Conservation (phyloP, 2,888 invertebrate species). For the Agrypnus murinus region DNA sequence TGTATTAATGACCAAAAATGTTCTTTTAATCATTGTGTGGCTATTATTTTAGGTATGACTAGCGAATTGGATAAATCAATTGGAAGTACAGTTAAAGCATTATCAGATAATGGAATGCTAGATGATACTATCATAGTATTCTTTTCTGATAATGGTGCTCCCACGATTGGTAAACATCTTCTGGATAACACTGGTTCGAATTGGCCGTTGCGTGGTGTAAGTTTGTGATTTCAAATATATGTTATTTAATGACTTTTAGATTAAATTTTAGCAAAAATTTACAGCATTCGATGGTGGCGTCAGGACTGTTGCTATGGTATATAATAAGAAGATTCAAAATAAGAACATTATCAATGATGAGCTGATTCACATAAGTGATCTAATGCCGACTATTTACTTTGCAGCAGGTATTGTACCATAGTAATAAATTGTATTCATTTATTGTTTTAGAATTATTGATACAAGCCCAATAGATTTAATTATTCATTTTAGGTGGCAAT, state of each 20-base stretch:
- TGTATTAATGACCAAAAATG: neutral
- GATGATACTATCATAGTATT: slow-evolving; percentile 90
- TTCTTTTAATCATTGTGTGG: neutral
- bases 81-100: slow-evolving; percentile 82
- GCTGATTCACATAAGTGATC: slow-evolving; percentile 86
- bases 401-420: slow-evolving; percentile 49
- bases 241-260: neutral
- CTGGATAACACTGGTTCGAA: slow-evolving; percentile 83
- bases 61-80: slow-evolving; percentile 89
- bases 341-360: slow-evolving; percentile 73
- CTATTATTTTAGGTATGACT: slow-evolving; percentile 81
- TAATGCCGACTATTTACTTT: slow-evolving; percentile 81
- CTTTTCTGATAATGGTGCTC: slow-evolving; percentile 91
- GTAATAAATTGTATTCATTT: neutral
- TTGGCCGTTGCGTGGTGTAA: slow-evolving; percentile 86
- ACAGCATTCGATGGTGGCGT: slow-evolving; percentile 90
- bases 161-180: slow-evolving; percentile 79
- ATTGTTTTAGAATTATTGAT: too few relatives aligned
- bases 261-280: slow-evolving; percentile 75
- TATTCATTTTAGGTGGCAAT: slow-evolving; percentile 68
- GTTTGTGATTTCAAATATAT: slow-evolving; percentile 57
- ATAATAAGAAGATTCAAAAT: slow-evolving; percentile 77
- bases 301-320: slow-evolving; percentile 82
- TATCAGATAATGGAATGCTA: slow-evolving; percentile 80
- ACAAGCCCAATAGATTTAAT: too few relatives aligned